A percentile compares a stretch with the other conserved stretches of the same genome.
These are phyloP conservation scores for Diplolepis rosae DNA, from an alignment of 2,888 invertebrate species.

Conservation along the genomic window DNA sequence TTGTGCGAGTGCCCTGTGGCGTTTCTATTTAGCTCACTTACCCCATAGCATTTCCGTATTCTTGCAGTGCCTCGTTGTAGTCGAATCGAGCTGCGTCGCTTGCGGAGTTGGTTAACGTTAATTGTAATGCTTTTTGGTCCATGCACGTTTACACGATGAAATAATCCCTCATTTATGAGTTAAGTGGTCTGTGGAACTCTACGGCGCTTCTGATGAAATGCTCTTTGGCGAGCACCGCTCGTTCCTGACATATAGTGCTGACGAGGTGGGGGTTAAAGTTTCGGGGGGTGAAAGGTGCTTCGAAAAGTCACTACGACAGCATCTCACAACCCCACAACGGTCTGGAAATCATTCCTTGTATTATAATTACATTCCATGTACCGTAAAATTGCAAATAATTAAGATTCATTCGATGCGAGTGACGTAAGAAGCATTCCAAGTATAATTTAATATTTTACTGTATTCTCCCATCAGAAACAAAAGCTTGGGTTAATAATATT, in stretches of 20 bases:
- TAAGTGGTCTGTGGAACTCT: slow-evolving; percentile 72
- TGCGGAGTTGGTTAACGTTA: slow-evolving; percentile 68
- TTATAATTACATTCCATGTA: slow-evolving; percentile 68
- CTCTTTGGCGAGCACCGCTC: slow-evolving; percentile 65
- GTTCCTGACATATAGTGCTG: slow-evolving; percentile 60
- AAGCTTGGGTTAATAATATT: too few species aligned
- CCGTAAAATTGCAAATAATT: slow-evolving; percentile 70
- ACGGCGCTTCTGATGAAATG: slow-evolving; percentile 71
- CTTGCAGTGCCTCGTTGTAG: slow-evolving; percentile 10
- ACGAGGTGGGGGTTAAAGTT: slow-evolving; percentile 39
- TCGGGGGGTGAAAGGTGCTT: slow-evolving; percentile 57
- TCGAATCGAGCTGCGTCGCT: slow-evolving; percentile 52
- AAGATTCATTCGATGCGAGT: slow-evolving; percentile 65
- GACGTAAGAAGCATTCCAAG: slow-evolving; percentile 56
- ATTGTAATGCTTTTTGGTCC: slow-evolving; percentile 72
- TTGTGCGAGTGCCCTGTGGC: slow-evolving; percentile 21
- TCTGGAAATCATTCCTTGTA: slow-evolving; percentile 62
- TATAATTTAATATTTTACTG: slow-evolving; percentile 51
- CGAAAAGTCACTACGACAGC: slow-evolving; percentile 60
- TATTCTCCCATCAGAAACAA: slow-evolving; percentile 39
- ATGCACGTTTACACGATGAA: slow-evolving; percentile 71
- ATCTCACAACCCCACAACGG: slow-evolving; percentile 63
- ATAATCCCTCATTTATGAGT: slow-evolving; percentile 72
- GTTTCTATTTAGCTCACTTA: slow-evolving; percentile 16
- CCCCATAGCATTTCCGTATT: slow-evolving; percentile 22